Evolutionary conservation across 30 jellyfish, hydroid and myxozoan species (phyloP).

Genomic region (Aurelia aurita): DNA sequence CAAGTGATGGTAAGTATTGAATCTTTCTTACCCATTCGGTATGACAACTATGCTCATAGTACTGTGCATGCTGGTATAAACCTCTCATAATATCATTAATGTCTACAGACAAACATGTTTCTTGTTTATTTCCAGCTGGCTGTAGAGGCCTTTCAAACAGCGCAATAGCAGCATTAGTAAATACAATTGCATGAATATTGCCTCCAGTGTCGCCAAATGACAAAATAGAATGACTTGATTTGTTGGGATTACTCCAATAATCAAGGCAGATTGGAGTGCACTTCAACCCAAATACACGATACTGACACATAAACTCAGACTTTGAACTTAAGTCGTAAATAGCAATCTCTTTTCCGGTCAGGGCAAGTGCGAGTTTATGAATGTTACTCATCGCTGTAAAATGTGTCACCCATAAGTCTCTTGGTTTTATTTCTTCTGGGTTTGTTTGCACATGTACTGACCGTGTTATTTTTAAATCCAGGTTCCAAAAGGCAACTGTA

Average conservation of each 20-base stretch:
- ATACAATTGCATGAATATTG: constrained; percentile 70
- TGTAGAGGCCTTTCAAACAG: constrained; percentile 90
- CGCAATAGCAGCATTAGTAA: constrained; percentile 64
- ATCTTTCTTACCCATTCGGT: constrained; percentile 89
- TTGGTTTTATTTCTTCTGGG: constrained; percentile 82
- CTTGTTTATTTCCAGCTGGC: constrained; percentile 75
- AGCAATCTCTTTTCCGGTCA: constrained; percentile 86
- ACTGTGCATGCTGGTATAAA: constrained; percentile 58
- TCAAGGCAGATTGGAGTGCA: constrained; percentile 83
- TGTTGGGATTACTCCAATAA: constrained; percentile 81
- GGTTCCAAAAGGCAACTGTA: constrained; percentile 74
- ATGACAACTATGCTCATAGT: constrained; percentile 71
- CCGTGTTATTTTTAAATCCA: constrained; percentile 45
- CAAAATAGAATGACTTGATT: constrained; percentile 62
- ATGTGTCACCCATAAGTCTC: constrained; percentile 96
- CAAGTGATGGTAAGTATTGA: constrained; percentile 71
- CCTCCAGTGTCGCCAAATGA: constrained; percentile 95
- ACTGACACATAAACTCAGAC: constrained; percentile 81
- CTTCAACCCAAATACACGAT: constrained; percentile 72
- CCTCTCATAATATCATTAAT: constrained; percentile 65
- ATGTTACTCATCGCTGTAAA: constrained; percentile 73
- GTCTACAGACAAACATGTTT: constrained; percentile 56
- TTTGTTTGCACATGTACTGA: constrained; percentile 76
- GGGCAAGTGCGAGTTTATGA: constrained; percentile 81
- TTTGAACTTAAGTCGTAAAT: constrained; percentile 81